Conservation (phyloP, 2,113 vertebrate genomes). For the Empidonax traillii region DNA sequence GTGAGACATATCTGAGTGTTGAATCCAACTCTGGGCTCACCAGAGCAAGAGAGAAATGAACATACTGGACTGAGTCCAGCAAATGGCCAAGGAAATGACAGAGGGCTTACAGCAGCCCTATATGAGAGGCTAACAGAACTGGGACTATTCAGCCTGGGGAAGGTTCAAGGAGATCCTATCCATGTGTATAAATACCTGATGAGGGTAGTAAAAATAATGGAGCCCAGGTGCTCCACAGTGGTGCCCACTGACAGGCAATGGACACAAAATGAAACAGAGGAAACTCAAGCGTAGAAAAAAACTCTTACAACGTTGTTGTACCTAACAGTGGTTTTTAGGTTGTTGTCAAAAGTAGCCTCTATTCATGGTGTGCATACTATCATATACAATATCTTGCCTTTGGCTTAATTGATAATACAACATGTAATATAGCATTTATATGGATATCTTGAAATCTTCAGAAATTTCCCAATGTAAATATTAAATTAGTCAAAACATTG, state of each 20-base stretch:
- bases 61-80: neutral
- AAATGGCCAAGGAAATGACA: neutral
- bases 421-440: neutral
- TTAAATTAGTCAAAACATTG: neutral
- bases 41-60: neutral
- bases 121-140: neutral
- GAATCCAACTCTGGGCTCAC: neutral
- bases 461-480: neutral
- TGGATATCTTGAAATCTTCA: neutral
- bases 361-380: neutral
- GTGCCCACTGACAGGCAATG: neutral
- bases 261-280: neutral
- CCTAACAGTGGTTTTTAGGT: neutral
- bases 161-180: neutral
- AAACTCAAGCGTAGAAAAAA: neutral
- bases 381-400: neutral
- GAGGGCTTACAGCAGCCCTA: neutral
- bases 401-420: neutral
- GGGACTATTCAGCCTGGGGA: neutral
- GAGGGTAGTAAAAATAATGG: neutral
- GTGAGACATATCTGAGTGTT: neutral
- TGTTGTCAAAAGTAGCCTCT: neutral
- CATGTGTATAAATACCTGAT: neutral
- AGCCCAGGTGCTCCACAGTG: neutral
- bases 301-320: neutral